Base-by-base conservation (phyloP, 2,113 vertebrate species). In the Xiphophorus hellerii region DNA sequence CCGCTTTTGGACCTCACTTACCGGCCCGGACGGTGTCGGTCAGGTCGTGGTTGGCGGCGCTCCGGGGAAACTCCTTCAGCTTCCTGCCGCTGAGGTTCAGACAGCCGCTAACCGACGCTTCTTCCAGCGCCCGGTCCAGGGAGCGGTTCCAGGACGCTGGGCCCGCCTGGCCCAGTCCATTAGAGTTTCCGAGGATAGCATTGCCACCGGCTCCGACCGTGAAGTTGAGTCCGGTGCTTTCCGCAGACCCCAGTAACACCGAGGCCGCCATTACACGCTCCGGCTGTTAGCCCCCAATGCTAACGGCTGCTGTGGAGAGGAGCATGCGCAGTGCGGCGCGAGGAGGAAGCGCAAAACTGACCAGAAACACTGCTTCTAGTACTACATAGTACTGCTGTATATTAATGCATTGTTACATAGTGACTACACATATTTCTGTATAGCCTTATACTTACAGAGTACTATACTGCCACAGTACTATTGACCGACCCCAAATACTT, bases 21-120 rank as follows among this genome's bases (percentile, higher is more conserved):
- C 97, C 98, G 80, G 97, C 96, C 85, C 95, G 95, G 62, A 96
- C 98, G 80, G 96, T 98, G 95, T 99, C 98, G 84, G 96, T 97
- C 62, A 99, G 95, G 93, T 99, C 98, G 95, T 97, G 97, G 93
- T 93, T 95, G 87, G 93, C 94, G 84, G 97, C 96, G 93, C 96
- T 96, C 88, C 97, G 95, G 88, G 98, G 98, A 82, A 98, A 99
- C 94, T 99, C 98, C 91, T 97, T 96, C 91, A 99, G 96, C 86
- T 99, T 99, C 96, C 98, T 96, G 96, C 97, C 97, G 94, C 97
- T 98, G 77, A 99, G 93, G 89, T 95, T 98, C 64, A 98, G 96
- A 61, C 92, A 90, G 65, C 98, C 97, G 76, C 96, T 98, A 77
- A 95, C 93, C 77, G 96, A 93, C 66, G 97, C 97, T 91, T 99